Evolutionary conservation across 2,888 invertebrate species (phyloP).

Genomic region (Coelinius sp.): DNA sequence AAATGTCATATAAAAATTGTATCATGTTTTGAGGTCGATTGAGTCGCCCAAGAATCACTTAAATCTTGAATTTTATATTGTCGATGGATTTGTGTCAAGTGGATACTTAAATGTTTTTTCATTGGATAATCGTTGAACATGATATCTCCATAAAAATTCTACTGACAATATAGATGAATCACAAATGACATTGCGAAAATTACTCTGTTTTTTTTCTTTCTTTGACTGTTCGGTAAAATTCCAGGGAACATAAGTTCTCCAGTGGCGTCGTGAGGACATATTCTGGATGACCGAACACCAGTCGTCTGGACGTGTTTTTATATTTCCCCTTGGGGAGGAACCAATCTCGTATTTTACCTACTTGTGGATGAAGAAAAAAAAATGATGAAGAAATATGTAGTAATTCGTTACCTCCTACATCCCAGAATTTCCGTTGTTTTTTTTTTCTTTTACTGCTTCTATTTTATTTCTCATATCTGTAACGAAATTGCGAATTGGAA

Average conservation of each 20-base stretch:
- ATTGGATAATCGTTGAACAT: not conserved
- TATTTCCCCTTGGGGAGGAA: not conserved
- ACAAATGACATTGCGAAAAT: not conserved
- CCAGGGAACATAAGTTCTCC: too few relatives aligned
- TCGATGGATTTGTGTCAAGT: not conserved
- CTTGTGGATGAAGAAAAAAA: not conserved
- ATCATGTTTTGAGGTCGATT: not conserved
- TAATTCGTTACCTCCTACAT: not conserved
- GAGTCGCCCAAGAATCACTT: not conserved
- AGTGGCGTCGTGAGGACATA: too few relatives aligned
- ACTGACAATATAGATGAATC: not conserved
- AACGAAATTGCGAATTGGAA: conserved; percentile 41
- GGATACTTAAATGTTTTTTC: not conserved
- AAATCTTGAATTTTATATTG: not conserved
- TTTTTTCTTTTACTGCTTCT: not conserved
- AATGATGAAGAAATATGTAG: not conserved
- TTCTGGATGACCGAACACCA: too few relatives aligned
- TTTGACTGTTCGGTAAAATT: too few relatives aligned
- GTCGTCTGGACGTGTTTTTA: not conserved
- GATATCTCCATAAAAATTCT: not conserved
- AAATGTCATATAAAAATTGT: not conserved
- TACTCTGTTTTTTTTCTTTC: not conserved
- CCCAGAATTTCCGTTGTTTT: not conserved
- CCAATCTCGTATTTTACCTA: not conserved
- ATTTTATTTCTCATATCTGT: conserved; percentile 31